Conservation (phyloP, 2,888 invertebrate species). For the Mythimna impura region DNA sequence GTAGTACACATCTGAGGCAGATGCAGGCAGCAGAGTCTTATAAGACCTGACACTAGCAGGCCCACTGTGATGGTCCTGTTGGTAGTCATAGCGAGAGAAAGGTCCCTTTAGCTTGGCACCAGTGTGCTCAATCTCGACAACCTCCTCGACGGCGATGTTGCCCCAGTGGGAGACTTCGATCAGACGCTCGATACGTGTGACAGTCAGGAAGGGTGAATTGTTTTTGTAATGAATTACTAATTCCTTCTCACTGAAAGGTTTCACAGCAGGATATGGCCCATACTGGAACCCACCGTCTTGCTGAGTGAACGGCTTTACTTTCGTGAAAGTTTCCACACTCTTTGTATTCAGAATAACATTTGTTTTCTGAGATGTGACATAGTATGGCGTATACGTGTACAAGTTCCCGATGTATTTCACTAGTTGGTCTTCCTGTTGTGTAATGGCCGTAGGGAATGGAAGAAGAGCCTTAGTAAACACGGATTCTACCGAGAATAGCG, state of each 20-base stretch:
- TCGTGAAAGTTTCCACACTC: constrained; percentile 95
- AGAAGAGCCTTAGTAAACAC: constrained; percentile 94
- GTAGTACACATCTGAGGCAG: constrained; percentile 99
- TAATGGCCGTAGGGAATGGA: constrained; percentile 97
- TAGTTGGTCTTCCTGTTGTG: constrained; percentile 98
- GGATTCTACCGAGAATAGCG: constrained; percentile 92
- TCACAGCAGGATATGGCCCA: constrained; percentile 96
- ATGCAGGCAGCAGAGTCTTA: constrained; percentile 95
- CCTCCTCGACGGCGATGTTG: constrained; percentile 99
- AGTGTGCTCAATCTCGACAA: constrained; percentile 96
- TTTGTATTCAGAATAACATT: constrained; percentile 94
- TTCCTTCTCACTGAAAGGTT: constrained; percentile 91
- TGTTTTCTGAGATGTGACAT: constrained; percentile 95
- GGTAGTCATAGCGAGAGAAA: constrained; percentile 99
- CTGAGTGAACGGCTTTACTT: constrained; percentile 94
- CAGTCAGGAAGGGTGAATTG: constrained; percentile 98
- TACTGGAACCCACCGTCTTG: constrained; percentile 95
- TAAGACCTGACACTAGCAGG: constrained; percentile 97
- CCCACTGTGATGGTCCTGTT: constrained; percentile 96
- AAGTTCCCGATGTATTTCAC: constrained; percentile 96
- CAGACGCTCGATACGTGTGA: constrained; percentile 95
- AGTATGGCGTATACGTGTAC: constrained; percentile 96
- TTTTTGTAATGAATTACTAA: constrained; percentile 98
- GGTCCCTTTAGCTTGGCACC: constrained; percentile 98
- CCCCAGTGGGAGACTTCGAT: constrained; percentile 99